phyloP scores from a whole-genome alignment of 1,140 invertebrate genomes.

The Chymomyza costata region DNA sequence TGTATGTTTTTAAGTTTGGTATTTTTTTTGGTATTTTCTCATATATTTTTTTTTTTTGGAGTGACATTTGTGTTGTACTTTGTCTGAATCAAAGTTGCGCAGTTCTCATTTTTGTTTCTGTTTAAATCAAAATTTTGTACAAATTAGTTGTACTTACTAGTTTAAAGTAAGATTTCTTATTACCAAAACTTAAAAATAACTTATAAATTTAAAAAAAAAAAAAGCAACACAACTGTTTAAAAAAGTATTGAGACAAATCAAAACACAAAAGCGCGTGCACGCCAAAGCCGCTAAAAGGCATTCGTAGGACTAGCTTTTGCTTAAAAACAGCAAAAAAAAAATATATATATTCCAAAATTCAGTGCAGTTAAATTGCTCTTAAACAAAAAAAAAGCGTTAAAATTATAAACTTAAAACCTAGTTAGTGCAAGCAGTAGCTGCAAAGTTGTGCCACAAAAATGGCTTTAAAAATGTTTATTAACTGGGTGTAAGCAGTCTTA shows the following conservation, averaged over 20 bases:
- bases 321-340: too few relatives aligned
- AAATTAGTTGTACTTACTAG: slow-evolving; percentile 16
- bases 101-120: slow-evolving; percentile 3
- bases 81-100: too few relatives aligned
- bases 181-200: too few relatives aligned
- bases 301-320: slow-evolving; percentile 20
- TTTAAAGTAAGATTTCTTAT: too few relatives aligned
- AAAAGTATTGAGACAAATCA: slow-evolving; percentile 9
- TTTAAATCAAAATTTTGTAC: slow-evolving; percentile 6
- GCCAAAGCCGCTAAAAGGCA: slow-evolving; percentile 16
- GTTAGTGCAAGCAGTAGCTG: slow-evolving; percentile 23
- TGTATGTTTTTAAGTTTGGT: too few relatives aligned
- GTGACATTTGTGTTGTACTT: slow-evolving; percentile 36
- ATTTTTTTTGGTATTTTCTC: slow-evolving; percentile 13
- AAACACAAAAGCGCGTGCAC: slow-evolving; percentile 8
- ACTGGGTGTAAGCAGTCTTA: slow-evolving; percentile 42
- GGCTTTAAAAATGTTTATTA: slow-evolving; percentile 22
- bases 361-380: slow-evolving; percentile 34
- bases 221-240: slow-evolving; percentile 37
- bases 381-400: not conserved
- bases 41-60: slow-evolving; percentile 16
- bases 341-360: slow-evolving; percentile 27
- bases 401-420: too few relatives aligned
- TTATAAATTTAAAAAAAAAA: too few relatives aligned
- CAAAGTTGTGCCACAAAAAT: too few relatives aligned